Conservation (phyloP, 1,140 invertebrate species). For the Vanessa tameamea region DNA sequence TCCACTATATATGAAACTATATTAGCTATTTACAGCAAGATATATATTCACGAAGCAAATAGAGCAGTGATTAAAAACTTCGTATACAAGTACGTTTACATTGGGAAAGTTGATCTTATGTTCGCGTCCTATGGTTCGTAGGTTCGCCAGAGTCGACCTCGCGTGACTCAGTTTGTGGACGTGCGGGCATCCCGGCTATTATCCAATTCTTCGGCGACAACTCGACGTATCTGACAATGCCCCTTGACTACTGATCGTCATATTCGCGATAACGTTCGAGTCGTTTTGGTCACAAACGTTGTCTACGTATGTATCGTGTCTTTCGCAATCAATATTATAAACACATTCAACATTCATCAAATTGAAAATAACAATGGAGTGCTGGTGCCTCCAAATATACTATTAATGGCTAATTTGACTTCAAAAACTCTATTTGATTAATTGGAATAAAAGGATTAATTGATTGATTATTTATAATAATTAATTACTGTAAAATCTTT, state of each 20-base stretch:
- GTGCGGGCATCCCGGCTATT: slow-evolving; percentile 25
- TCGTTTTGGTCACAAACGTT: no score
- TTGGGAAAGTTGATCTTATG: not conserved
- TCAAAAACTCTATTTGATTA: not conserved
- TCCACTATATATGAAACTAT: no score
- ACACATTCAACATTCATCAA: no score
- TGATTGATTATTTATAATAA: no score
- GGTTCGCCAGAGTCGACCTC: not conserved
- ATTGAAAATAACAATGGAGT: no score
- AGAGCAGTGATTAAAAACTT: no score
- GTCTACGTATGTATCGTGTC: not conserved
- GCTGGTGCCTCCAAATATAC: no score
- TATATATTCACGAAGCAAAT: not conserved
- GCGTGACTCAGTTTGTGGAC: slow-evolving; percentile 12
- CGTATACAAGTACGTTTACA: not conserved
- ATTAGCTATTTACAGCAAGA: not conserved
- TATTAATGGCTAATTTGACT: not conserved
- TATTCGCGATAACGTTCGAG: not conserved
- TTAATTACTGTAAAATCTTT: no score
- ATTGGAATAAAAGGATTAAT: no score
- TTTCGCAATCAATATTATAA: not conserved
- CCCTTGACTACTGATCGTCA: slow-evolving; percentile 26
- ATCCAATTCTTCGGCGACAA: slow-evolving; percentile 26
- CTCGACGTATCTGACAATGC: slow-evolving; percentile 17
- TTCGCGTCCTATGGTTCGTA: slow-evolving; percentile 1